Conservation (phyloP, 2,888 invertebrate genomes). For the Alentia gelatinosa region DNA sequence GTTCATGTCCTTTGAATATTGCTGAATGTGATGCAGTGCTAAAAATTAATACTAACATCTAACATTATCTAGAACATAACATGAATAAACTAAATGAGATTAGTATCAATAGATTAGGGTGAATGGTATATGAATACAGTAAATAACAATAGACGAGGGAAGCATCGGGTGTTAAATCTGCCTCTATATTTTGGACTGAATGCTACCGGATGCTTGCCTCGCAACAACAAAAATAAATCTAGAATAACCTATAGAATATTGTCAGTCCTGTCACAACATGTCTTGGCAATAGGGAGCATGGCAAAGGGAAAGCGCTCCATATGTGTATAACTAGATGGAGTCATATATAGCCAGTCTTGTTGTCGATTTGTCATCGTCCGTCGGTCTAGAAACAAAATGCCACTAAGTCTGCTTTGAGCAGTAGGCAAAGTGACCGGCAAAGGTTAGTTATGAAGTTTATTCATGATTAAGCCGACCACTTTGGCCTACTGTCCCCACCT, state of each 20-base stretch:
- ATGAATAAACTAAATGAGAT: neutral
- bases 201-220: slow-evolving; percentile 17
- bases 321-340: too few relatives aligned
- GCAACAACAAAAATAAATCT: neutral
- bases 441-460: neutral
- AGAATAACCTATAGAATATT: neutral
- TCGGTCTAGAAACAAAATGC: too few relatives aligned
- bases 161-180: neutral
- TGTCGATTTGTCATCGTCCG: too few relatives aligned
- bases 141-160: neutral
- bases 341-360: too few relatives aligned
- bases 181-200: neutral
- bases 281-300: too few relatives aligned
- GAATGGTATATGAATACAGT: neutral
- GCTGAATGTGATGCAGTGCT: too few relatives aligned
- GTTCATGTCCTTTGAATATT: too few relatives aligned
- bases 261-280: neutral
- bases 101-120: neutral
- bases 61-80: neutral
- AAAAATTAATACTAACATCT: neutral
- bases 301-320: too few relatives aligned
- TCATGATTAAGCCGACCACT: neutral
- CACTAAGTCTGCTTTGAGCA: neutral
- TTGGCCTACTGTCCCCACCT: slow-evolving; percentile 40
- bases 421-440: slow-evolving; percentile 32